phyloP scores from a whole-genome alignment of 1,140 invertebrate species.

The Colletes latitarsis region DNA sequence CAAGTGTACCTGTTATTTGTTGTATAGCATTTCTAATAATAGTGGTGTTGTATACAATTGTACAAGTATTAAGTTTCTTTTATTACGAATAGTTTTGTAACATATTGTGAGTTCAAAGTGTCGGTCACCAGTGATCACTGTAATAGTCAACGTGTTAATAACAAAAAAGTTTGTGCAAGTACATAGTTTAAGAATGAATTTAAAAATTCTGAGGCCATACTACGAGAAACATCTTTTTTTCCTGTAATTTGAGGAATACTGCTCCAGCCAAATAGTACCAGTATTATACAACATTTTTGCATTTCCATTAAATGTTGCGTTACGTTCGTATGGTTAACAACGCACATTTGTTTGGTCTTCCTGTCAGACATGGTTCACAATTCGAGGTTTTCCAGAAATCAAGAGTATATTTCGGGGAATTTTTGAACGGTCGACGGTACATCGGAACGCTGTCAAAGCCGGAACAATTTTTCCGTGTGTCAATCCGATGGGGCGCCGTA shows the following conservation, averaged over 20 bases:
- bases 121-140: no score
- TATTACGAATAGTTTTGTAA: no score
- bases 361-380: not conserved
- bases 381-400: slow-evolving; percentile 21
- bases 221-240: no score
- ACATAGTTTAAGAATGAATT: no score
- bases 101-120: no score
- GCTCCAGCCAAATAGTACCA: not conserved
- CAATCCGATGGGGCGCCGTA: slow-evolving; percentile 29
- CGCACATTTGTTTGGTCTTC: not conserved
- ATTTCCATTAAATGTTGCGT: not conserved
- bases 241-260: not conserved
- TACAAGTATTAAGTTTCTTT: no score
- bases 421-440: slow-evolving; percentile 30
- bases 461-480: slow-evolving; percentile 58
- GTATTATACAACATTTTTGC: not conserved
- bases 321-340: not conserved
- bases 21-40: no score
- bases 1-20: no score
- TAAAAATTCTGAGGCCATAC: no score
- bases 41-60: no score
- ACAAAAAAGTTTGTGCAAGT: no score
- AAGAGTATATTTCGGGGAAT: slow-evolving; percentile 43
- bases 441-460: slow-evolving; percentile 54
- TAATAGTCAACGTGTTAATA: no score